phyloP scores from a whole-genome alignment of 2,888 invertebrate genomes.

The Hydrotaea diabolus region DNA sequence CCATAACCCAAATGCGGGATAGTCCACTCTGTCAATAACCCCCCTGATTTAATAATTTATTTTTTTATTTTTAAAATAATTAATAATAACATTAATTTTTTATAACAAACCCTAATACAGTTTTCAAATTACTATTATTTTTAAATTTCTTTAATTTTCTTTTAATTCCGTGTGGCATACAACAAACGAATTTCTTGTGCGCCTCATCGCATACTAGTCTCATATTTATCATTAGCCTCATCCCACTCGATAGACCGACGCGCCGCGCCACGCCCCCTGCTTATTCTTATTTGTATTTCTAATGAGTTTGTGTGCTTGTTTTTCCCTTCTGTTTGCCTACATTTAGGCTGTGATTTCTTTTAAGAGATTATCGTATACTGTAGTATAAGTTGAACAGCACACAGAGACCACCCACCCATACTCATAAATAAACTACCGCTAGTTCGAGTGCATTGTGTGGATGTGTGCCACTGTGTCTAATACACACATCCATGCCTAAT shows the following conservation, averaged over 20 bases:
- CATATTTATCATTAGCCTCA: neutral
- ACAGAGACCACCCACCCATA: neutral
- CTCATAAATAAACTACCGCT: neutral
- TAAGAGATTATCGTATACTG: conserved; percentile 52
- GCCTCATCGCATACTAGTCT: neutral
- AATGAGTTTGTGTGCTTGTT: conserved; percentile 33
- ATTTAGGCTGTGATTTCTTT: conserved; percentile 56
- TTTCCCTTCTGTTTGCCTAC: conserved; percentile 54
- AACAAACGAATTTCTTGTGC: neutral
- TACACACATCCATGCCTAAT: conserved; percentile 19
- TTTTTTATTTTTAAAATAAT: too few species aligned
- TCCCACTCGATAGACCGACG: too few species aligned
- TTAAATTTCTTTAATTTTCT: neutral
- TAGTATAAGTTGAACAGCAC: conserved; percentile 26
- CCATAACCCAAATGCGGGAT: too few species aligned
- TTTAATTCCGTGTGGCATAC: neutral
- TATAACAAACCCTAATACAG: too few species aligned
- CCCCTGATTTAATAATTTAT: too few species aligned
- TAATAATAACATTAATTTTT: too few species aligned
- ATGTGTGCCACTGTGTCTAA: conserved; percentile 16
- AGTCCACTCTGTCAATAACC: too few species aligned
- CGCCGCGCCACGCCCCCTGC: neutral
- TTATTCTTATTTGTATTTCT: conserved; percentile 28
- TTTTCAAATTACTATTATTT: too few species aligned
- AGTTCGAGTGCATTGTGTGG: conserved; percentile 32